Conservation (phyloP, 2,113 vertebrate genomes). For the Pristiophorus japonicus region DNA sequence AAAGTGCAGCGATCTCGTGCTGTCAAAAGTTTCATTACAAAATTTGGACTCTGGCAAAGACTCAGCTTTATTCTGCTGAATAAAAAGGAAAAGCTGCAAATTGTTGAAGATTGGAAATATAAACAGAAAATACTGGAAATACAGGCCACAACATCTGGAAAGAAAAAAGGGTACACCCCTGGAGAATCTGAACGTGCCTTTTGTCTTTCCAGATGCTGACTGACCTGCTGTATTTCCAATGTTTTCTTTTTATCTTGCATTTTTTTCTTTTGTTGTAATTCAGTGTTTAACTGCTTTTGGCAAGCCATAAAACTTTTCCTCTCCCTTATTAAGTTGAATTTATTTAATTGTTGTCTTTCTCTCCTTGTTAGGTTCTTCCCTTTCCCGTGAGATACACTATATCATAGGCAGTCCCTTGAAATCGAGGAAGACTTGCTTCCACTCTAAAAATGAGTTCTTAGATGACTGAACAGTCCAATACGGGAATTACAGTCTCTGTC, state of each 20-base stretch:
- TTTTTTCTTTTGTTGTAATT: not conserved
- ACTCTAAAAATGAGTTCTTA: too few species aligned
- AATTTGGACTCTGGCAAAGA: too few species aligned
- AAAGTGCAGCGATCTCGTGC: not conserved
- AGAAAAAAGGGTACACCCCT: not conserved
- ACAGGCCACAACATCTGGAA: not conserved
- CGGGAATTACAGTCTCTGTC: too few species aligned
- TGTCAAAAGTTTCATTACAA: not conserved
- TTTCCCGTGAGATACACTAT: too few species aligned
- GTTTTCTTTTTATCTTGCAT: not conserved
- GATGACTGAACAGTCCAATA: too few species aligned
- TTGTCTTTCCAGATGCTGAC: not conserved
- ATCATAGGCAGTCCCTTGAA: too few species aligned
- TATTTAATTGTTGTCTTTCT: not conserved
- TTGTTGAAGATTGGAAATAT: not conserved
- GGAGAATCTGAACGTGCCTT: not conserved
- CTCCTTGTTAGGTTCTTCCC: not conserved
- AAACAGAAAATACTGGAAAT: not conserved
- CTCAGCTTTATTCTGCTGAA: not conserved
- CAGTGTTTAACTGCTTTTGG: not conserved
- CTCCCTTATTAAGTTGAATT: not conserved
- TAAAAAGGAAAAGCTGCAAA: not conserved
- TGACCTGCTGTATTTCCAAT: not conserved
- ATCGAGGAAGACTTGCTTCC: too few species aligned
- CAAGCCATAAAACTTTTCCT: not conserved